Conservation (phyloP, 2,113 vertebrate species). For the Leuciscus idus region DNA sequence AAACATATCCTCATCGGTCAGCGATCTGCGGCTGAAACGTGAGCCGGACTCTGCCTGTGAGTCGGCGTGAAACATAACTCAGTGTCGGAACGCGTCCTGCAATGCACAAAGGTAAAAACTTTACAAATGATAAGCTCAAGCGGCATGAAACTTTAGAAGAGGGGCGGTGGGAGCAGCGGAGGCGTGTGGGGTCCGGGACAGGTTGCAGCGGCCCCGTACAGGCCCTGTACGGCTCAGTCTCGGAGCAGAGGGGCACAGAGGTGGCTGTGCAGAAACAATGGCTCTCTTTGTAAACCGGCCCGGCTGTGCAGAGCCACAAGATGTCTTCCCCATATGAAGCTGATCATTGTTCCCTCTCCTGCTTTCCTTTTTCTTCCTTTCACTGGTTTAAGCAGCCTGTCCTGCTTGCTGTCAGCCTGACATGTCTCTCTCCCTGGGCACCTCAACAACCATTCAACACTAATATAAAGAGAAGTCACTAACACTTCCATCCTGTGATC, state of each 20-base stretch:
- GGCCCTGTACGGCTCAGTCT: constrained; percentile 12
- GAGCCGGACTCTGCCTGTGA: constrained; percentile 12
- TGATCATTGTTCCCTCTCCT: constrained; percentile 51
- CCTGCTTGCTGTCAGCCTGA: constrained; percentile 42
- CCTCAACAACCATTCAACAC: constrained; percentile 12
- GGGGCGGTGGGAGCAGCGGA: background rate
- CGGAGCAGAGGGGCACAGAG: constrained; percentile 33
- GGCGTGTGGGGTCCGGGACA: constrained; percentile 21
- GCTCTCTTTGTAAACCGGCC: constrained; percentile 49
- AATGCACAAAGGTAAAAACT: constrained; percentile 23
- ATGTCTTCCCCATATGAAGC: constrained; percentile 59
- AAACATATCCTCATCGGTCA: constrained; percentile 29
- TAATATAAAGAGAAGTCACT: background rate
- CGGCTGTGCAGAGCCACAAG: constrained; percentile 48
- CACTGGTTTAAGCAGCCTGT: background rate
- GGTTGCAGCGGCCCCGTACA: constrained; percentile 40
- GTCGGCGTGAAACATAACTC: constrained; percentile 51
- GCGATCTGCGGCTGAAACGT: constrained; percentile 44
- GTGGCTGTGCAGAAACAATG: constrained; percentile 46
- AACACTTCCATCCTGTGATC: constrained; percentile 12
- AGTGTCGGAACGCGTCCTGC: constrained; percentile 5
- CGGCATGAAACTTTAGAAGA: constrained; percentile 17
- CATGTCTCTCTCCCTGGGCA: constrained; percentile 33
- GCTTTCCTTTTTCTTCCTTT: constrained; percentile 1
- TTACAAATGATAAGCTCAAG: constrained; percentile 37